Percentiles rank a stretch among this genome's conserved stretches.
Evolutionary conservation across 2,113 vertebrate genomes (phyloP).

Genomic region (Colinus virginianus): DNA sequence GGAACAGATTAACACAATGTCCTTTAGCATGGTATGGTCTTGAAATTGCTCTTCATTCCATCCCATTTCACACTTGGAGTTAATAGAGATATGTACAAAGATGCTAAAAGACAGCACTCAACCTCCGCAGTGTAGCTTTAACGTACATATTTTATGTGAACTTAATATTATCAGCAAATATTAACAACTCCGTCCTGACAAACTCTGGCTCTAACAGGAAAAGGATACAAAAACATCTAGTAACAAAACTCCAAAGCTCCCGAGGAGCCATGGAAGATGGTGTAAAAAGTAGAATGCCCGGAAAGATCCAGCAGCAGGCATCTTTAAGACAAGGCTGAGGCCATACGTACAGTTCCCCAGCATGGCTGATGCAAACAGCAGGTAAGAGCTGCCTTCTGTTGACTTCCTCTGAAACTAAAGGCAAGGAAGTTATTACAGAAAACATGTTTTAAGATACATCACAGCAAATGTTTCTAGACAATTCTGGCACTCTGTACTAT

Average conservation of each 20-base stretch:
- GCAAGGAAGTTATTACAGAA: neutral
- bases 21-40: neutral
- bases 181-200: neutral
- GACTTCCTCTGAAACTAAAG: conserved; percentile 73
- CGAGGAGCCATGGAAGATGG: conserved; percentile 78
- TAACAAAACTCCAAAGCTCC: conserved; percentile 78
- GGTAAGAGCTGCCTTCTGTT: conserved; percentile 75
- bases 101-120: neutral
- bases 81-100: neutral
- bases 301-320: conserved; percentile 56
- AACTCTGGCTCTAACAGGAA: neutral
- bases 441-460: neutral
- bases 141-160: neutral
- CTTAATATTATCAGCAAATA: neutral
- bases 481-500: neutral
- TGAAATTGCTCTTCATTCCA: neutral
- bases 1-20: neutral
- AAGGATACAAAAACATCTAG: conserved; percentile 80
- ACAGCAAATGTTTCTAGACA: accelerated
- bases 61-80: neutral
- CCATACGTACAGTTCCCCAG: conserved; percentile 73
- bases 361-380: conserved; percentile 75
- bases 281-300: conserved; percentile 67
- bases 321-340: conserved; percentile 75
- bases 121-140: neutral